A percentile compares a stretch with the other conserved stretches of the same genome.
These are phyloP conservation scores for Centrocercus urophasianus DNA, from an alignment of 2,113 vertebrate species.

Conservation along the genomic window DNA sequence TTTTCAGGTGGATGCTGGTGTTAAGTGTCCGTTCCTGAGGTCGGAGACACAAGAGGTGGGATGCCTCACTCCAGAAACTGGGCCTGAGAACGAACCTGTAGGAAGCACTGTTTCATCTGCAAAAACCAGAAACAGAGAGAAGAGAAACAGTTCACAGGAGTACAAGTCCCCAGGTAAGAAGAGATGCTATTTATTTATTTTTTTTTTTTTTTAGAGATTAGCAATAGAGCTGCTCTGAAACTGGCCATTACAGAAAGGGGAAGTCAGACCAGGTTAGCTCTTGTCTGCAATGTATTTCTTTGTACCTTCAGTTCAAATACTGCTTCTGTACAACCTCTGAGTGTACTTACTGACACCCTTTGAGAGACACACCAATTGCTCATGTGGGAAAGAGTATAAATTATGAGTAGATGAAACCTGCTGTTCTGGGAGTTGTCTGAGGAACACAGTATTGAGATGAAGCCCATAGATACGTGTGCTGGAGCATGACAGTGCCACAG, in stretches of 20 bases:
- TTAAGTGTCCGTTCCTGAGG: constrained; percentile 11
- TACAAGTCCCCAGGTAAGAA: constrained; percentile 67
- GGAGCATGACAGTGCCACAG: neutral
- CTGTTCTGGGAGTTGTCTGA: neutral
- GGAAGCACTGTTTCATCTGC: constrained; percentile 43
- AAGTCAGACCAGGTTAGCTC: neutral
- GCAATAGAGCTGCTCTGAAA: neutral
- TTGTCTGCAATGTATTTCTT: neutral
- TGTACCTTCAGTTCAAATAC: neutral
- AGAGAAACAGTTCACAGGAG: constrained; percentile 43
- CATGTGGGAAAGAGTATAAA: neutral
- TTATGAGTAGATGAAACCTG: neutral
- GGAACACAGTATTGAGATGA: neutral
- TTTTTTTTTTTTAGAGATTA: neutral
- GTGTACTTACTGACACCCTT: neutral
- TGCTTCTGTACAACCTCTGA: neutral
- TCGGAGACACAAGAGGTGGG: constrained; percentile 54
- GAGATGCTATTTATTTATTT: neutral
- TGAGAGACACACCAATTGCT: neutral
- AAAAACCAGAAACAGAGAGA: constrained; percentile 57
- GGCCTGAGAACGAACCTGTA: constrained; percentile 19
- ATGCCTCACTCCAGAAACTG: constrained; percentile 60
- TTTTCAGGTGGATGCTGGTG: constrained; percentile 30
- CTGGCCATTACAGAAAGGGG: neutral
- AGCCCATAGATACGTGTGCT: neutral